Evolutionary conservation across 2,113 vertebrate species (phyloP).

Genomic region (Scytalopus superciliaris): DNA sequence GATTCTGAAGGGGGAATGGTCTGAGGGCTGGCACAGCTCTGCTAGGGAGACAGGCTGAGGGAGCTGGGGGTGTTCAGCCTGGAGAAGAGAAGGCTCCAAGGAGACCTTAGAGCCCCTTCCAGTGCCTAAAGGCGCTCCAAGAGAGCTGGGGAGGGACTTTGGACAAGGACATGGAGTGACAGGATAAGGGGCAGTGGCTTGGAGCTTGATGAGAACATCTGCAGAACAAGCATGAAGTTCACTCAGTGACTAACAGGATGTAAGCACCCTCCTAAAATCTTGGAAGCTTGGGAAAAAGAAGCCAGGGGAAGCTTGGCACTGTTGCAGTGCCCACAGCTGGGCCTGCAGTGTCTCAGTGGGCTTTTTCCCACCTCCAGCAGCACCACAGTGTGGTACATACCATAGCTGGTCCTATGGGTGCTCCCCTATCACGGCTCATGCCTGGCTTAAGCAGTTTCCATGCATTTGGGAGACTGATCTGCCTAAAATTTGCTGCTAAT

Average conservation of each 20-base stretch:
- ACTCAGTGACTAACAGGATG: background rate
- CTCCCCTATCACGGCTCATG: no score
- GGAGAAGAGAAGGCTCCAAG: background rate
- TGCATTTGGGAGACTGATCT: background rate
- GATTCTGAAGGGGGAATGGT: background rate
- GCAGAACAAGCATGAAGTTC: background rate
- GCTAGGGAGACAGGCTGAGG: background rate
- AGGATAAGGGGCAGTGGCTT: background rate
- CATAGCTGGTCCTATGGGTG: background rate
- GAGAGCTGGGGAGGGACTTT: background rate
- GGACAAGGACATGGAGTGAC: background rate
- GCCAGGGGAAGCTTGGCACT: background rate
- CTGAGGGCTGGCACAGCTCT: background rate
- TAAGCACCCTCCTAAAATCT: background rate
- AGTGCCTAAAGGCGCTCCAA: background rate
- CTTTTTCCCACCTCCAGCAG: background rate
- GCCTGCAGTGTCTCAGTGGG: background rate
- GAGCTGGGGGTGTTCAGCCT: background rate
- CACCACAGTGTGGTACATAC: background rate
- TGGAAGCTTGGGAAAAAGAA: background rate
- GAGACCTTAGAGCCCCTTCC: background rate
- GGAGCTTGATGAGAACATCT: background rate
- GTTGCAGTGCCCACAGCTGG: rapidly evolving
- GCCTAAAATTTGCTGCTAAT: background rate
- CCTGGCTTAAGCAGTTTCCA: background rate